Base-by-base conservation (phyloP, 2,888 invertebrate genomes). In the Brassicogethes aeneus region DNA sequence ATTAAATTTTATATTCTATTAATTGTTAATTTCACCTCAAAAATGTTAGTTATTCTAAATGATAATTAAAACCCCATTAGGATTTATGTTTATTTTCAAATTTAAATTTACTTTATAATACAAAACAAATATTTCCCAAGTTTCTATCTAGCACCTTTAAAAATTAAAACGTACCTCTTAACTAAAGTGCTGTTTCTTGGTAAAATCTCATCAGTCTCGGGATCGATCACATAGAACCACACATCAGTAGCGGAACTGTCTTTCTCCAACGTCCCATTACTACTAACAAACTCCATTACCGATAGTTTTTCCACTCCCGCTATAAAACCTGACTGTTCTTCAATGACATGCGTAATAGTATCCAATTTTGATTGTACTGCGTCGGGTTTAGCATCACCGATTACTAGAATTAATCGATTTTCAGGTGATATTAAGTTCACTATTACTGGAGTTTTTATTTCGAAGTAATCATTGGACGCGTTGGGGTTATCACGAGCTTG, bases 221-320 rank as follows among this genome's bases (percentile, higher is more conserved):
- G 90, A 68, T 92, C 87, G 2, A 92, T 72, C 0, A 85, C 75
- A 56, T 91, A 91, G 62, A 93, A 79, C 88, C 90, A 91, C 3
- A 91, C 78, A 55, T 92, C 91, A 0, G 90, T 88, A 3, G 85
- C 87, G 3, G 75, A 73, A 0, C 77, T 70, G 60, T 87, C 84
- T 23, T 68, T 68, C 52, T 83, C 82, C 14, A 89, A 64, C 0
- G 86, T 85, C 2, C 85, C 83, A 60, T 89, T 90, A 37, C 77
- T 79, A 8, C 80, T 80, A 7, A 85, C 62, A 50, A 74, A 81
- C 59, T 86, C 82, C 39, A 85, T 75, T 1, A 82, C 76, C n/a
- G 85, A 81, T n/a, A 93, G 73, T 51, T 82, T 82, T 60, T 93
- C 92, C 34, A 93, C 75, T 0, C 90, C 85, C 2, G 87, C 80